Evolutionary conservation across 1,140 invertebrate species (phyloP).

Genomic region (Zaprionus ornatus): DNA sequence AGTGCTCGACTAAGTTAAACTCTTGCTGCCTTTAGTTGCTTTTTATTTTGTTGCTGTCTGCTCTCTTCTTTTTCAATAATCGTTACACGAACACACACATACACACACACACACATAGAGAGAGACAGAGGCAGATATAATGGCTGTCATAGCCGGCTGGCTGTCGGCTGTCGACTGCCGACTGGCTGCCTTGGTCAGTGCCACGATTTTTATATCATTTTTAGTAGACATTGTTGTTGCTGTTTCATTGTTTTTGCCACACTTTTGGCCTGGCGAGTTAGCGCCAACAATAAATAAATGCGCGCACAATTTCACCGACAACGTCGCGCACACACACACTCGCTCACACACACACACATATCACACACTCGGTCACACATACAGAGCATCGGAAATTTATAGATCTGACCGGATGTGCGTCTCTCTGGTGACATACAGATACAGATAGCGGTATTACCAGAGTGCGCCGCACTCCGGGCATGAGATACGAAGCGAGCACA

Average conservation of each 20-base stretch:
- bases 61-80: constrained; percentile 24
- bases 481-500: constrained; percentile 41
- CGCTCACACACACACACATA: constrained; percentile 13
- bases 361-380: constrained; percentile 8
- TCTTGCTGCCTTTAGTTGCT: not conserved
- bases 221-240: constrained; percentile 37
- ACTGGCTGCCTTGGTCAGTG: constrained; percentile 18
- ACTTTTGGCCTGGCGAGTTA: constrained; percentile 74
- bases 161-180: not conserved
- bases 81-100: constrained; percentile 26
- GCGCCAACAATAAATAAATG: constrained; percentile 80
- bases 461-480: constrained; percentile 27
- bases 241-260: constrained; percentile 60
- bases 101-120: constrained; percentile 24
- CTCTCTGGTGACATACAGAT: constrained; percentile 73
- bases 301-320: constrained; percentile 59
- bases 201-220: constrained; percentile 78
- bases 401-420: constrained; percentile 78
- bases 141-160: constrained; percentile 51
- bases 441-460: constrained; percentile 33
- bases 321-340: constrained; percentile 19
- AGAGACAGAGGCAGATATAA: constrained; percentile 37
- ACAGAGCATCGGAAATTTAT: constrained; percentile 65
- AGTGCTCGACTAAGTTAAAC: not conserved
- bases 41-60: constrained; percentile 2